A percentile compares a stretch with the other conserved stretches of the same genome.
These are phyloP conservation scores for Lamellibrachia columna DNA, from an alignment of 2,888 invertebrate species.

Conservation along the genomic window DNA sequence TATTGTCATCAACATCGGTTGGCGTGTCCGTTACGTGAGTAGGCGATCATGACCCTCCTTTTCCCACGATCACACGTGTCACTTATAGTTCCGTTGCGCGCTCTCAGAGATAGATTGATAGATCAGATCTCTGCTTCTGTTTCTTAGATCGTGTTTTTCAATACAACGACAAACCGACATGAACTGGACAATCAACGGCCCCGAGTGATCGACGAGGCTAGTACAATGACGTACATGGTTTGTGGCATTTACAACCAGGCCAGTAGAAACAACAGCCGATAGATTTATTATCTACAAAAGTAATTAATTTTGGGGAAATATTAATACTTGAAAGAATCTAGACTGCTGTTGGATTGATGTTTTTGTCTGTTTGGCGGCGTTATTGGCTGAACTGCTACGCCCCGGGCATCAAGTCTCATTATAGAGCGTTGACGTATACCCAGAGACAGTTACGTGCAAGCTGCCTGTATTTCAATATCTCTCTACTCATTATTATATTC, in stretches of 20 bases:
- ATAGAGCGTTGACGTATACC: not conserved
- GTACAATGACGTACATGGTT: not conserved
- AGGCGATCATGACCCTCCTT: no score
- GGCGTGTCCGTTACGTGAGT: no score
- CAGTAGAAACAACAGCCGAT: not conserved
- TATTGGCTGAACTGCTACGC: not conserved
- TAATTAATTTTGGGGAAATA: not conserved
- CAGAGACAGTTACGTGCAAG: not conserved
- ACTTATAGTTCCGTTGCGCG: no score
- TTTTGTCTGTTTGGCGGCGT: not conserved
- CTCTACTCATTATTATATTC: not conserved
- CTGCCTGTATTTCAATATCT: not conserved
- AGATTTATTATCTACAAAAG: not conserved
- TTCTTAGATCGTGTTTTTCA: no score
- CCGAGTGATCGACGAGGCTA: not conserved
- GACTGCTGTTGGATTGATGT: not conserved
- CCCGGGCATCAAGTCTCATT: not conserved
- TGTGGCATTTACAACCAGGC: not conserved
- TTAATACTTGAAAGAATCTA: not conserved
- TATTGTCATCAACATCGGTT: no score
- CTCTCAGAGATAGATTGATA: no score
- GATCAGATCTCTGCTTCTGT: no score
- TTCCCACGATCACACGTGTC: no score
- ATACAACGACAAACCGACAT: not conserved
- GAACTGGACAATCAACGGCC: not conserved